phyloP scores from a whole-genome alignment of 2,797 vertebrate genomes.

The Erithacus rubecula region DNA sequence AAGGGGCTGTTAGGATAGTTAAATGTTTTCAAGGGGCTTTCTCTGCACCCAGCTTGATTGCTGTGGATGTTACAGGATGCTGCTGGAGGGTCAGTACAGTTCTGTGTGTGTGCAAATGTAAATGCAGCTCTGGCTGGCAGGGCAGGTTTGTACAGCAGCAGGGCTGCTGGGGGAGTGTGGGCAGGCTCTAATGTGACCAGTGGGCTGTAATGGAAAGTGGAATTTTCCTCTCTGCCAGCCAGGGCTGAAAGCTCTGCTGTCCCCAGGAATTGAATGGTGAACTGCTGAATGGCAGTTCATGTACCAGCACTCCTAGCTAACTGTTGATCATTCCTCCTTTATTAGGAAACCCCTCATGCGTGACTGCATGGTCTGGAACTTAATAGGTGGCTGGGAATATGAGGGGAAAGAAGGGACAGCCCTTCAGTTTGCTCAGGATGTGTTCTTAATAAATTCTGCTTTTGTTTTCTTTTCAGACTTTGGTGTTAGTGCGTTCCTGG shows the following conservation, averaged over 20 bases:
- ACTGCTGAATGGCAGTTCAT: background rate
- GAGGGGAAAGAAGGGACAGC: background rate
- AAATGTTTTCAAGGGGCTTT: background rate
- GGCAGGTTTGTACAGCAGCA: background rate
- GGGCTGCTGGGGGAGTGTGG: background rate
- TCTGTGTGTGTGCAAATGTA: background rate
- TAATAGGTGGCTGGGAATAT: background rate
- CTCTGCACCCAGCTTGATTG: fast-evolving
- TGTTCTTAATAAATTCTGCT: background rate
- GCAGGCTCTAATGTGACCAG: background rate
- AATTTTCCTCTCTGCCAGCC: constrained; percentile 24
- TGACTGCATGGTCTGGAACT: background rate
- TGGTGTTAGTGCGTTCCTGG: constrained; percentile 93
- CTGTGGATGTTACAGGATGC: background rate
- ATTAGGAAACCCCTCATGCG: background rate
- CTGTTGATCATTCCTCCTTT: background rate
- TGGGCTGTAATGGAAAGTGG: constrained; percentile 29
- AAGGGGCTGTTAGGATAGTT: background rate
- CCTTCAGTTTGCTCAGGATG: background rate
- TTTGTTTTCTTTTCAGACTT: constrained; percentile 81
- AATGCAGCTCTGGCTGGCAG: background rate
- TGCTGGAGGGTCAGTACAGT: background rate
- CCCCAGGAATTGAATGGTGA: background rate
- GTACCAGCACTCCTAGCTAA: background rate
- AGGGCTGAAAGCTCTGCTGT: background rate